A percentile compares a stretch with the other conserved stretches of the same genome.
phyloP scores from a whole-genome alignment of 2,797 vertebrate genomes.

The Australoheros facetus region DNA sequence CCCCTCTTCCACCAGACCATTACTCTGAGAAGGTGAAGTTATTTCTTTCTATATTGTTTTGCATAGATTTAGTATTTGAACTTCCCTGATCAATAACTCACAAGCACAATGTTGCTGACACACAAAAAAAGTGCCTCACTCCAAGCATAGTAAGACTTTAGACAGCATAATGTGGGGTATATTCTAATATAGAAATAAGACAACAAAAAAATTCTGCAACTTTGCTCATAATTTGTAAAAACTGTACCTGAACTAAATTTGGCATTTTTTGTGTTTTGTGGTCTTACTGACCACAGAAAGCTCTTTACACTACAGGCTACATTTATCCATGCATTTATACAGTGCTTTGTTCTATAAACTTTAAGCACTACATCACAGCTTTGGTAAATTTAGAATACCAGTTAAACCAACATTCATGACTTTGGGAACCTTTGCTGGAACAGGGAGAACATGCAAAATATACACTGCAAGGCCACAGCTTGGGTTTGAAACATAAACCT shows the following conservation, averaged over 20 bases:
- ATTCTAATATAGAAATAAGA: background rate
- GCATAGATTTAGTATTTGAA: background rate
- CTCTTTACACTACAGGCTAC: background rate
- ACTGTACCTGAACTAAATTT: background rate
- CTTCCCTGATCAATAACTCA: background rate
- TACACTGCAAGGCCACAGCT: background rate
- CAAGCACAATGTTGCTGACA: background rate
- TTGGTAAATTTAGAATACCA: background rate
- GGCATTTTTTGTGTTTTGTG: background rate
- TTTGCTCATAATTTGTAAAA: too few relatives aligned
- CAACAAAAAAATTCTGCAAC: background rate
- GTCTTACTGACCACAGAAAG: background rate
- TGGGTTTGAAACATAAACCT: too few relatives aligned
- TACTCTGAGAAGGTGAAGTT: constrained; percentile 91
- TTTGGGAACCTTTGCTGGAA: background rate
- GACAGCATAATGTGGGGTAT: background rate
- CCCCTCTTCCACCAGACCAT: constrained; percentile 94
- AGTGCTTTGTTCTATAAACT: background rate
- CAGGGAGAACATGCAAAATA: background rate
- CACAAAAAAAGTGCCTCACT: background rate
- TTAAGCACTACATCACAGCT: background rate
- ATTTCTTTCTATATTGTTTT: background rate
- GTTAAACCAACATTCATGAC: background rate
- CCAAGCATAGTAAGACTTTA: background rate
- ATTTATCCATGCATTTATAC: background rate